Conservation (phyloP, 2,888 invertebrate species). For the Sialis fuliginosa region DNA sequence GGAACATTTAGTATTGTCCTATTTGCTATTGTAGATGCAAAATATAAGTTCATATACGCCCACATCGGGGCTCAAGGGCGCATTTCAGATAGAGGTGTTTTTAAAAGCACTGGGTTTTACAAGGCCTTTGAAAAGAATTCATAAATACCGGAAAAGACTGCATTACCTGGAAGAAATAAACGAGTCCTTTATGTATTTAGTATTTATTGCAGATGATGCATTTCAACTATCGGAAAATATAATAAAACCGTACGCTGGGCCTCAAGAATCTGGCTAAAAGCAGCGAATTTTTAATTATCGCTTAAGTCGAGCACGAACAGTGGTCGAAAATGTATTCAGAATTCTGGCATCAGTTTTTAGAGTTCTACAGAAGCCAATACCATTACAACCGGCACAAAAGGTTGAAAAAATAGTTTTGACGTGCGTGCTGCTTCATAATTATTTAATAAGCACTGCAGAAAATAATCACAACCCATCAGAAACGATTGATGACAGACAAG, state of each 20-base stretch:
- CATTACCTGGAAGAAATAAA: constrained; percentile 8
- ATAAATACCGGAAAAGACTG: constrained; percentile 7
- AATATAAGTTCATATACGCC: constrained; percentile 13
- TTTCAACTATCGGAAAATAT: constrained; percentile 7
- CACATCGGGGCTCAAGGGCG: constrained; percentile 12
- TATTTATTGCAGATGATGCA: constrained; percentile 4
- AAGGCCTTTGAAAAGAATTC: constrained; percentile 1
- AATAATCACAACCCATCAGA: constrained; percentile 4
- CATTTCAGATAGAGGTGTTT: constrained; percentile 13
- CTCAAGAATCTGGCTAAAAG: background rate
- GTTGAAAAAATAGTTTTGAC: constrained; percentile 6
- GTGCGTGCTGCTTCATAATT: constrained; percentile 6
- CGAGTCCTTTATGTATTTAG: constrained; percentile 9
- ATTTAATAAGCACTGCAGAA: constrained; percentile 5
- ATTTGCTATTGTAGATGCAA: constrained; percentile 12
- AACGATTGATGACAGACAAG: constrained; percentile 3
- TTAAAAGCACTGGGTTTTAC: constrained; percentile 4
- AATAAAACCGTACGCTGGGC: constrained; percentile 9
- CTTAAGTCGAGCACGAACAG: constrained; percentile 8
- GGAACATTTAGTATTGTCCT: constrained; percentile 12
- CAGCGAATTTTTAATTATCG: constrained; percentile 1
- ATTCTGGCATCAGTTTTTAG: constrained; percentile 8
- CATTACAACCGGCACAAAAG: constrained; percentile 9
- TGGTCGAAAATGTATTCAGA: constrained; percentile 12
- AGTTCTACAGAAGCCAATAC: constrained; percentile 8